Evolutionary conservation across 2,797 vertebrate genomes (phyloP), one percentile per base, ranked within the genome.

Genomic region (Simalia tracyae): DNA sequence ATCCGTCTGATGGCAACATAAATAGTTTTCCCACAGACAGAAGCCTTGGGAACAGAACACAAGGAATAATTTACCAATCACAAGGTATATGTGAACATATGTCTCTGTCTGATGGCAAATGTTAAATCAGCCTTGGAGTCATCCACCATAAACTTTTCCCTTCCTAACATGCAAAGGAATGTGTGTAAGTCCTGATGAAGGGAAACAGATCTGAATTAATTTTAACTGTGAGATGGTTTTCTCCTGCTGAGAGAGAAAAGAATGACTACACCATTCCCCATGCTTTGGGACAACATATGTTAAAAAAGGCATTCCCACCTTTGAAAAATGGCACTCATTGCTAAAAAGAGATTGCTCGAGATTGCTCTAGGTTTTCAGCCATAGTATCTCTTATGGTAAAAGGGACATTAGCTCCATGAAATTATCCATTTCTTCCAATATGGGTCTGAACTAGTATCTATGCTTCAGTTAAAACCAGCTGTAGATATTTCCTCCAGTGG

Each of bases 21-120:
- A 97, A 96, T 95, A 96, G 96, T 95, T 96, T 96, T 95, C 95
- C 95, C 93, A 91, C 88, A 94, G 95, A 95, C 93, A 89, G 85
- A 89, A 94, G 93, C 91, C 56, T 57, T 93, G 96, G 97, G 97
- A 96, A 90, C 95, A 96, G 93, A 96, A 97, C 96, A 96, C 92
- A 92, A 94, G 95, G 92, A 96, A 95, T 96, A 96, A 97, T 97
- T 97, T 97, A 95, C 96, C 95, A 60, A 94, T 95, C 94, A 92
- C 87, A 54, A 95, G 95, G 88, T 95, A 93, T 96, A 96, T 97
- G 94, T 95, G 96, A 96, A 96, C 95, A 96, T 95, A 94, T 95
- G 93, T 96, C 97, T 97, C 97, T 97, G 96, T 96, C 96, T 96
- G 96, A 96, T 96, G 94, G 96, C 96, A 96, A 96, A 95, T 94